These are phyloP conservation scores for Pristionchus arcanus DNA, from an alignment of 2,888 invertebrate genomes.

Conservation along the genomic window DNA sequence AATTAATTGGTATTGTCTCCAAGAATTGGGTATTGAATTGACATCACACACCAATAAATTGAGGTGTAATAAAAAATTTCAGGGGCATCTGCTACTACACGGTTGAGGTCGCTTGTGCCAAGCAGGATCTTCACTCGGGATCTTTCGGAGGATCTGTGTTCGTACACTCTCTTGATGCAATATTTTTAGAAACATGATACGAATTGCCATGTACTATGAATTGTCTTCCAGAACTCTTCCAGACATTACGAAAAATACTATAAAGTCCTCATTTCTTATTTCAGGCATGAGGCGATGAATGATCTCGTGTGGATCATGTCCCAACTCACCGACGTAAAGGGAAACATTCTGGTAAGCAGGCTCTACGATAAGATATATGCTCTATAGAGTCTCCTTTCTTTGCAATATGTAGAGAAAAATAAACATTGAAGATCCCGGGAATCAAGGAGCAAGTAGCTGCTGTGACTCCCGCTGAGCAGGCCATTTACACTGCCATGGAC, in stretches of 20 bases:
- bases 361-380: too few relatives aligned
- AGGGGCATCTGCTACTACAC: slow-evolving; percentile 89
- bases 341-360: slow-evolving; percentile 84
- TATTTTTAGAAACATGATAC: too few relatives aligned
- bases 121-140: slow-evolving; percentile 95
- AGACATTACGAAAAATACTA: background rate
- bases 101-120: slow-evolving; percentile 87
- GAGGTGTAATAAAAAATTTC: slow-evolving; percentile 64
- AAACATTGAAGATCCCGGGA: slow-evolving; percentile 82
- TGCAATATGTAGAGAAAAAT: too few relatives aligned
- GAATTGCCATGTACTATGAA: too few relatives aligned
- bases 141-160: slow-evolving; percentile 95
- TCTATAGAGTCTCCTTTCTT: too few relatives aligned
- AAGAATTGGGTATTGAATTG: too few relatives aligned
- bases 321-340: slow-evolving; percentile 90
- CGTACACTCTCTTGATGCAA: slow-evolving; percentile 78
- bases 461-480: slow-evolving; percentile 79
- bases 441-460: slow-evolving; percentile 90
- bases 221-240: too few relatives aligned
- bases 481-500: slow-evolving; percentile 89
- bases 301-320: slow-evolving; percentile 92
- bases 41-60: background rate
- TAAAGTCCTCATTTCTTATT: background rate
- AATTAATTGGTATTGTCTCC: too few relatives aligned
- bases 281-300: slow-evolving; percentile 88